These are phyloP conservation scores for Euphonia xanthogaster DNA, from an alignment of 2,797 vertebrate species.

Conservation along the genomic window DNA sequence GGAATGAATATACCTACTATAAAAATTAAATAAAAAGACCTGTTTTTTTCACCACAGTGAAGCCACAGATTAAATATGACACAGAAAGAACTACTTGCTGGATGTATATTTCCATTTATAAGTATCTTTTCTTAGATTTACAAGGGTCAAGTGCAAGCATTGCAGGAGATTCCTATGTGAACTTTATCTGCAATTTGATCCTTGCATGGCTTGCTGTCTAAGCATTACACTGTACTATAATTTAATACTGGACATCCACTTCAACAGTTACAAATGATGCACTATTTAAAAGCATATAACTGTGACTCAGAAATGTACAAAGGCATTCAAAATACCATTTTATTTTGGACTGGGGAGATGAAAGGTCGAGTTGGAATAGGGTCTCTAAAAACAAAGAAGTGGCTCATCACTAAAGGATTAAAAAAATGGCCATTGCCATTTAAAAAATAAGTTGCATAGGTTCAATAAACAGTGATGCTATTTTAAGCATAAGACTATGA, in stretches of 20 bases:
- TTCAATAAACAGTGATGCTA: background rate
- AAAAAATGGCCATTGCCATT: background rate
- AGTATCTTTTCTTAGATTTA: constrained; percentile 8
- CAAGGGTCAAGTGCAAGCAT: background rate
- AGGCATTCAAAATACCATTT: background rate
- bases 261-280: background rate
- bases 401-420: background rate
- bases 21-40: background rate
- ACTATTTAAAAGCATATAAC: background rate
- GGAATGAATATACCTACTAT: background rate
- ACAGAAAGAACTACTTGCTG: background rate
- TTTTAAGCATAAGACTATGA: background rate
- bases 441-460: background rate
- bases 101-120: background rate
- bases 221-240: background rate
- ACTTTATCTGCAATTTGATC: constrained; percentile 27
- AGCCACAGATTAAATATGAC: background rate
- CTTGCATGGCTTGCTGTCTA: background rate
- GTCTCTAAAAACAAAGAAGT: background rate
- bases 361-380: background rate
- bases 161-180: background rate
- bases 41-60: background rate
- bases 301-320: background rate
- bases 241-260: background rate
- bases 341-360: background rate